These are phyloP conservation scores for Aptenodytes forsteri DNA, from an alignment of 2,113 vertebrate species.

Conservation along the genomic window DNA sequence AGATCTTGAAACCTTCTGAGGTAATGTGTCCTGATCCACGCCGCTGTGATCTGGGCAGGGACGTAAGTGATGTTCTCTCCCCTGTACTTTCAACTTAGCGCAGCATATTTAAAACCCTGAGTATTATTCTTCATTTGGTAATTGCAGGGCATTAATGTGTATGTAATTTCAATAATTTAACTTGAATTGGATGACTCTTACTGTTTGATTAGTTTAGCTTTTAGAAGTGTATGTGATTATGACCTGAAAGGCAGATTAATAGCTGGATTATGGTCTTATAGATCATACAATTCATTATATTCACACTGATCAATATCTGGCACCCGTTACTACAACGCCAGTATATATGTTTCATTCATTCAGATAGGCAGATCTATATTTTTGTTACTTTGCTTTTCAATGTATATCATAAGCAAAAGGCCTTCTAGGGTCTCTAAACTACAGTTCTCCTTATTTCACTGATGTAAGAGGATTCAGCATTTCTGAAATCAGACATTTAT, in stretches of 20 bases:
- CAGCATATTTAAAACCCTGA: slow-evolving; percentile 39
- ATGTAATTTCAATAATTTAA: slow-evolving; percentile 75
- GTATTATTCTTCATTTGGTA: slow-evolving; percentile 67
- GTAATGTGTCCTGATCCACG: not conserved
- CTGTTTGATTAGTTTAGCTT: slow-evolving; percentile 73
- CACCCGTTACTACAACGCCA: slow-evolving; percentile 68
- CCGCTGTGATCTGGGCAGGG: not conserved
- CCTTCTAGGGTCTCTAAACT: slow-evolving; percentile 14
- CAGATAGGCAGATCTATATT: slow-evolving; percentile 70
- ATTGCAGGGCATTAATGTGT: slow-evolving; percentile 70
- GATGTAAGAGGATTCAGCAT: not conserved
- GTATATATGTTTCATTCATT: slow-evolving; percentile 73
- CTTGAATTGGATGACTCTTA: slow-evolving; percentile 69
- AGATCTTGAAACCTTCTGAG: not conserved
- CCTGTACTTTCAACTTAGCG: not conserved
- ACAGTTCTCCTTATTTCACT: slow-evolving; percentile 22
- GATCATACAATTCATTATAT: slow-evolving; percentile 80
- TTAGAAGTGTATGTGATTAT: slow-evolving; percentile 75
- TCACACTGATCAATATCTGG: slow-evolving; percentile 77
- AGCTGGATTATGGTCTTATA: slow-evolving; percentile 77
- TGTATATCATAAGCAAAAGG: slow-evolving; percentile 39
- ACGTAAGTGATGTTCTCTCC: not conserved
- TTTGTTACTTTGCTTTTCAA: slow-evolving; percentile 62
- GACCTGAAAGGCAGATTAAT: slow-evolving; percentile 79
- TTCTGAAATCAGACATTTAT: slow-evolving; percentile 18